These are phyloP conservation scores for Actinopyga echinites DNA, from an alignment of 53 echinoderm and acorn worm genomes.

Conservation along the genomic window DNA sequence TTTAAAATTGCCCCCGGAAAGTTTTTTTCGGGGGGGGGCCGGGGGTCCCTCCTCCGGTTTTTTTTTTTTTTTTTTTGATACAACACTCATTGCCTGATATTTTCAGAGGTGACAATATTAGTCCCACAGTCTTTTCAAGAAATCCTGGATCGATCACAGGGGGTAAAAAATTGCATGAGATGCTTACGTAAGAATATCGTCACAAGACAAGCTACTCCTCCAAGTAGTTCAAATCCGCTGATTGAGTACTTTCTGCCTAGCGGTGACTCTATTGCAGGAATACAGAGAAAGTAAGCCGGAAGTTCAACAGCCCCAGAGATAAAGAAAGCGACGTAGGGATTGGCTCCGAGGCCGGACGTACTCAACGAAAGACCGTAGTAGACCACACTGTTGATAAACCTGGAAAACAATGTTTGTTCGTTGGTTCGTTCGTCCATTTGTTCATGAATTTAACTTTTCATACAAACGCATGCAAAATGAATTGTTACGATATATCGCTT, in stretches of 20 bases:
- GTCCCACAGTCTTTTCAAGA: no score
- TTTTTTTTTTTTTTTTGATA: no score
- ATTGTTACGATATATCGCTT: no score
- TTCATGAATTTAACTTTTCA: no score
- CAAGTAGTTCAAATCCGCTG: conserved; percentile 29
- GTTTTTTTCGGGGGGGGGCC: no score
- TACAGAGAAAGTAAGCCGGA: conserved; percentile 46
- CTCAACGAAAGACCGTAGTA: conserved; percentile 62
- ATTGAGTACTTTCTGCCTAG: conserved; percentile 33
- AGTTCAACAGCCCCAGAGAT: conserved; percentile 72
- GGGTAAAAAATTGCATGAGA: not conserved
- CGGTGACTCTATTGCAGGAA: conserved; percentile 54
- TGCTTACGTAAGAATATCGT: conserved; percentile 53
- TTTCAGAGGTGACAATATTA: no score
- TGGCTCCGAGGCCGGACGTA: conserved; percentile 51
- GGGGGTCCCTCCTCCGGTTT: no score
- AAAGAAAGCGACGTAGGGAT: conserved; percentile 55
- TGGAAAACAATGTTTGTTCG: not conserved
- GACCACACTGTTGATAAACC: conserved; percentile 53
- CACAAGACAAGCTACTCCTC: conserved; percentile 44
- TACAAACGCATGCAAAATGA: no score
- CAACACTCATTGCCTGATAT: no score
- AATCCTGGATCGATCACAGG: no score
- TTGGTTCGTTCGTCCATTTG: no score
- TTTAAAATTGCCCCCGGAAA: no score